Conservation (phyloP, 1,140 invertebrate species). For the Drosophila varians region DNA sequence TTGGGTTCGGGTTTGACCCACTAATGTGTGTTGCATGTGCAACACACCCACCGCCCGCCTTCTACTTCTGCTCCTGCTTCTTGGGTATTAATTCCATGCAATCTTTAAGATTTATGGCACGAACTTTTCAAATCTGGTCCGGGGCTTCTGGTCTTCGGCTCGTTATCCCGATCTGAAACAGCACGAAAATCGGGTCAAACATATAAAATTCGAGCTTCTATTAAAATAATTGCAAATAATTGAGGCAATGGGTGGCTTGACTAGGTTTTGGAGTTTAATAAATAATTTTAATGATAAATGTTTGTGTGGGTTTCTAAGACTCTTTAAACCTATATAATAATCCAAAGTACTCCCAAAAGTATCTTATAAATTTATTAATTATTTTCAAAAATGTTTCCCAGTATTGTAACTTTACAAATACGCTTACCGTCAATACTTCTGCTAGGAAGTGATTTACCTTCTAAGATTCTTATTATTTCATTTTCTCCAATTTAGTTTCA, state of each 20-base stretch:
- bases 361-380: too few species aligned
- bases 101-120: conserved; percentile 58
- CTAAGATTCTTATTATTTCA: background rate
- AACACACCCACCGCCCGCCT: conserved; percentile 7
- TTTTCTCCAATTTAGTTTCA: background rate
- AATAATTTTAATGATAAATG: background rate
- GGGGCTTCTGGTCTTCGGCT: conserved; percentile 18
- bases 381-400: too few species aligned
- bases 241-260: conserved; percentile 15
- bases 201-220: conserved; percentile 20
- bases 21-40: conserved; percentile 67
- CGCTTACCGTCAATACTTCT: too few species aligned
- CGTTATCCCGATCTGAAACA: conserved; percentile 46
- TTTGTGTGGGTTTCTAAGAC: too few species aligned
- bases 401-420: too few species aligned
- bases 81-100: conserved; percentile 55
- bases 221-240: conserved; percentile 33
- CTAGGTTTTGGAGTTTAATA: background rate
- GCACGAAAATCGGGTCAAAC: conserved; percentile 38
- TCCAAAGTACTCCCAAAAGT: background rate
- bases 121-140: conserved; percentile 56
- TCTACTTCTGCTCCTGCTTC: background rate
- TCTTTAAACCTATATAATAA: too few species aligned
- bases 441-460: background rate
- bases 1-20: conserved; percentile 51